Evolutionary conservation across 2,797 vertebrate species (phyloP).

Genomic region (Dryobates pubescens): DNA sequence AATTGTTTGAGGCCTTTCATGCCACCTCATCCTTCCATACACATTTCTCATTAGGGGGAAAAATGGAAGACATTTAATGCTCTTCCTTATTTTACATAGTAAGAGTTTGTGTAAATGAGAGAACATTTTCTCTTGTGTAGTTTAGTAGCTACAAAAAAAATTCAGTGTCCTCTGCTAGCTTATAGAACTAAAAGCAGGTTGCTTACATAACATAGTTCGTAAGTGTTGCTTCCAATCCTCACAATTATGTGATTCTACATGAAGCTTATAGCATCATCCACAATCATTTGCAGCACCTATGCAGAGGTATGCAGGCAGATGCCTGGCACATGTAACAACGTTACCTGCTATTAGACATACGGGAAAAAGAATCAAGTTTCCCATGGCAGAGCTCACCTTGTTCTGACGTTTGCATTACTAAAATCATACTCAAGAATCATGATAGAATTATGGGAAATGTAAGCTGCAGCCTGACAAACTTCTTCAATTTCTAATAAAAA

Average conservation of each 20-base stretch:
- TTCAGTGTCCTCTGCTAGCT: conserved; percentile 5
- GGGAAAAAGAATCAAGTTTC: neutral
- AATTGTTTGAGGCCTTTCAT: neutral
- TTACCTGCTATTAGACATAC: neutral
- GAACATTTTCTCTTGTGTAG: neutral
- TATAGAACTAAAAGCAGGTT: conserved; percentile 18
- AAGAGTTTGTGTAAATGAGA: neutral
- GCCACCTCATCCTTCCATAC: neutral
- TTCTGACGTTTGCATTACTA: neutral
- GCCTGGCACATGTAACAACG: neutral
- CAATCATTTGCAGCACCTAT: neutral
- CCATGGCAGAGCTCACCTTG: neutral
- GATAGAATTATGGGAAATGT: neutral
- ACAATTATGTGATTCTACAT: neutral
- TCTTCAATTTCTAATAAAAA: conserved; percentile 25
- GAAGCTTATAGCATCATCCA: conserved; percentile 5
- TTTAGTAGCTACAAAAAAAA: neutral
- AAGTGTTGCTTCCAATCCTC: neutral
- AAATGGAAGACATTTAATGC: neutral
- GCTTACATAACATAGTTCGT: neutral
- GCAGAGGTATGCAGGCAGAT: neutral
- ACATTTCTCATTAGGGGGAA: neutral
- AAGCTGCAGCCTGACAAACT: neutral
- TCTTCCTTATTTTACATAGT: neutral
- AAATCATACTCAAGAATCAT: neutral